These are phyloP conservation scores for Sisyra nigra DNA, from an alignment of 2,888 invertebrate genomes.

Conservation along the genomic window DNA sequence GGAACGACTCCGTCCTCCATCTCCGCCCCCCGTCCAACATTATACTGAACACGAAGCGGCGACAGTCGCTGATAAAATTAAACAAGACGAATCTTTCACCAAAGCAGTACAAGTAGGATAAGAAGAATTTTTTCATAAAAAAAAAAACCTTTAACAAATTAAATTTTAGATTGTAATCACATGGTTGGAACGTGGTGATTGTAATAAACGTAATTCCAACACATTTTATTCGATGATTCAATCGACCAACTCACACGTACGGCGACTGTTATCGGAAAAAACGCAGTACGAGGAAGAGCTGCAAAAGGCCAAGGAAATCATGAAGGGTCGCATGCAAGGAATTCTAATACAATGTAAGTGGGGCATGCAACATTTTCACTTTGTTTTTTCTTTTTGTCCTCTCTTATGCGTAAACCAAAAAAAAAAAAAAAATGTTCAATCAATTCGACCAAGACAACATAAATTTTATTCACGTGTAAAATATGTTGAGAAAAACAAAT, in stretches of 20 bases:
- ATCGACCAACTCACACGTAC: slow-evolving; percentile 82
- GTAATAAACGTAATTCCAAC: slow-evolving; percentile 78
- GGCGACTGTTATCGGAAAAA: slow-evolving; percentile 73
- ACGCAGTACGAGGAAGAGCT: slow-evolving; percentile 77
- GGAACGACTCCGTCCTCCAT: slow-evolving; percentile 53
- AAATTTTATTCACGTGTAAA: no score
- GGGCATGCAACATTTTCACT: slow-evolving; percentile 1
- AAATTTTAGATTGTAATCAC: slow-evolving; percentile 54
- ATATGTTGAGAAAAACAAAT: no score
- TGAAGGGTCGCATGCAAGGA: slow-evolving; percentile 70
- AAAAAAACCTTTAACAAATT: not conserved
- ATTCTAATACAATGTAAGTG: slow-evolving; percentile 87
- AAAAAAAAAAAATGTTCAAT: no score
- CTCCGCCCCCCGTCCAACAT: slow-evolving; percentile 72
- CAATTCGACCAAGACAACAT: no score
- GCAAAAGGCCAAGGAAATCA: slow-evolving; percentile 65
- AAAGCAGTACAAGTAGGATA: slow-evolving; percentile 57
- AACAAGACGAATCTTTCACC: slow-evolving; percentile 70
- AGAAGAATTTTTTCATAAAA: not conserved
- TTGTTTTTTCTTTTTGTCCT: no score
- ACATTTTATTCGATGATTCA: slow-evolving; percentile 94
- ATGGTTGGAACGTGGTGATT: slow-evolving; percentile 91
- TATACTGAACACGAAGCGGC: slow-evolving; percentile 69
- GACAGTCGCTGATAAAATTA: slow-evolving; percentile 65
- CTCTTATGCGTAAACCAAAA: no score